Evolutionary conservation across 2,797 vertebrate species (phyloP).

Genomic region (Nannoperca australis): DNA sequence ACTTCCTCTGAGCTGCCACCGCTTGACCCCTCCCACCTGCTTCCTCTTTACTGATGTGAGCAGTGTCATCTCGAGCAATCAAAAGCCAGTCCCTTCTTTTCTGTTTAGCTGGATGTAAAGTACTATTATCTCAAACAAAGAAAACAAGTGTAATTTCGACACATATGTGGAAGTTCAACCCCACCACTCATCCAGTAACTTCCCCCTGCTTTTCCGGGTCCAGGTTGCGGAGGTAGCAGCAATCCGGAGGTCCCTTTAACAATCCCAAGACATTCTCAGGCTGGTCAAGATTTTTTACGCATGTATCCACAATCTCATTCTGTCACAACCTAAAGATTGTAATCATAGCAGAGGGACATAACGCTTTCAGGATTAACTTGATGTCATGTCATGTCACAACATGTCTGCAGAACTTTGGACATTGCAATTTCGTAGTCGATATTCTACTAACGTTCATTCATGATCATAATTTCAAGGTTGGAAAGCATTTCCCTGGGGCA

Average conservation of each 20-base stretch:
- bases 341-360: background rate
- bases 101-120: background rate
- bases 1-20: constrained; percentile 42
- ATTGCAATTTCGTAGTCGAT: background rate
- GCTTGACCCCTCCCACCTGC: constrained; percentile 42
- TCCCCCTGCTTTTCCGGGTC: background rate
- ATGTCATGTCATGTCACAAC: too few species aligned
- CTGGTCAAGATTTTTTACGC: background rate
- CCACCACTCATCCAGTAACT: background rate
- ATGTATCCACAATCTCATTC: background rate
- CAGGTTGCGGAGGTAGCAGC: background rate
- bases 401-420: background rate
- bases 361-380: background rate
- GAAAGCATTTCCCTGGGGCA: background rate
- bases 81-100: background rate
- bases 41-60: constrained; percentile 39
- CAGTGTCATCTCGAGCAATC: constrained; percentile 9
- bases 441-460: background rate
- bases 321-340: background rate
- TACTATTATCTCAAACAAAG: background rate
- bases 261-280: background rate
- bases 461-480: background rate
- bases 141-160: constrained; percentile 3
- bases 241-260: background rate
- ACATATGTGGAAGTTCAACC: background rate